Conservation (phyloP, 2,888 invertebrate genomes). For the Hipparchia sbordonii region DNA sequence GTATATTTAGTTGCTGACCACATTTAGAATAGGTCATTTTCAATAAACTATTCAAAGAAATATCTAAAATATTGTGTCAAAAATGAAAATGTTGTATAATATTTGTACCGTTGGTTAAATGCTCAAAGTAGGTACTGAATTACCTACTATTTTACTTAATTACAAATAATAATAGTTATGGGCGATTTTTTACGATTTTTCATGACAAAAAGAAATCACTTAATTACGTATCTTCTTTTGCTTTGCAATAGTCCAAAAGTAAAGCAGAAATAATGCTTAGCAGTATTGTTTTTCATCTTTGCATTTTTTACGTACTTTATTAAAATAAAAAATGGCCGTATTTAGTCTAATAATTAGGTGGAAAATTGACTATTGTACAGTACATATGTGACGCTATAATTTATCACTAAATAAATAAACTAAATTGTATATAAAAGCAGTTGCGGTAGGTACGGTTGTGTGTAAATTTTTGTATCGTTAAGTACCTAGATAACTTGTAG, state of each 20-base stretch:
- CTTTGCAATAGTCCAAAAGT: too few species aligned
- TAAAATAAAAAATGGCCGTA: too few species aligned
- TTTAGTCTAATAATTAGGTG: conserved; percentile 17
- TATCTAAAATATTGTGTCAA: neutral
- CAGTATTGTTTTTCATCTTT: too few species aligned
- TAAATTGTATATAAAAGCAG: conserved; percentile 47
- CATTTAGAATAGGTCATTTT: conserved; percentile 11
- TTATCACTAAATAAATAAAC: conserved; percentile 36
- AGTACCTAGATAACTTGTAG: conserved; percentile 48
- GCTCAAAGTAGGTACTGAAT: neutral
- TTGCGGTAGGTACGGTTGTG: conserved; percentile 54
- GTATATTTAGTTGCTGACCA: neutral
- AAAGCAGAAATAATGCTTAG: too few species aligned
- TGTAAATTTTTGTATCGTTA: conserved; percentile 63
- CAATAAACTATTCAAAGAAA: neutral
- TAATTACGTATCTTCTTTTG: neutral
- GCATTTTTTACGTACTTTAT: too few species aligned
- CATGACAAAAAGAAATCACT: neutral
- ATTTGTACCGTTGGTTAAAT: too few species aligned
- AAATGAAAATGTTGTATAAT: neutral
- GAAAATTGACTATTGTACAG: conserved; percentile 51
- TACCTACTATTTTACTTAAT: neutral
- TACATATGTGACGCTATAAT: conserved; percentile 34
- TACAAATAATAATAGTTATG: too few species aligned
- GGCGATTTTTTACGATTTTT: neutral